A percentile compares a stretch with the other conserved stretches of the same genome.
Conservation (phyloP, 2,888 invertebrate genomes). For the Amorpha juglandis region DNA sequence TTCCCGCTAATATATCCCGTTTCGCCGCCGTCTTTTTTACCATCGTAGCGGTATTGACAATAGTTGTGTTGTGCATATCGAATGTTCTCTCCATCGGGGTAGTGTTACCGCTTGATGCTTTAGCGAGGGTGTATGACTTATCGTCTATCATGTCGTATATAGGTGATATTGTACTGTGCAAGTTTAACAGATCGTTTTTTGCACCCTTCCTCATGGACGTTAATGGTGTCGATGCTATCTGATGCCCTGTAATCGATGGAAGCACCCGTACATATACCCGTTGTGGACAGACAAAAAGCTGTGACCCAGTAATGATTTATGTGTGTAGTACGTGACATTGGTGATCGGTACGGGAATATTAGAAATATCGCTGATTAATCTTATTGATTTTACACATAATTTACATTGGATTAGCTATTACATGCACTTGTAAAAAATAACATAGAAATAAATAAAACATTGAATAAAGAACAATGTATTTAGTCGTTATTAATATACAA, state of each 20-base stretch:
- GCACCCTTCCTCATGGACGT: constrained; percentile 52
- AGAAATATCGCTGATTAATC: not conserved
- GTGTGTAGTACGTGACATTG: not conserved
- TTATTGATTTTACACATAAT: not conserved
- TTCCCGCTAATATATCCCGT: constrained; percentile 64
- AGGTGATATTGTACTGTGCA: constrained; percentile 75
- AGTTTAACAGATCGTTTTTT: constrained; percentile 60
- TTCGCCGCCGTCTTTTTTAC: constrained; percentile 61
- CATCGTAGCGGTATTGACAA: constrained; percentile 69
- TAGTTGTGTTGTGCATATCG: constrained; percentile 59
- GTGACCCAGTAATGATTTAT: not conserved
- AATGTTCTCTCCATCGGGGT: constrained; percentile 55
- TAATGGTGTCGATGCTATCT: constrained; percentile 75
- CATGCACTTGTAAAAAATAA: not conserved
- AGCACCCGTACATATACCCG: constrained; percentile 19
- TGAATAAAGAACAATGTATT: not conserved
- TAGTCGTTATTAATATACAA: not conserved
- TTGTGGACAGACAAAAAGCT: constrained; percentile 14
- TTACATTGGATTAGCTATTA: not conserved
- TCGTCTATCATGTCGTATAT: constrained; percentile 71
- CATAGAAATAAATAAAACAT: too few relatives aligned
- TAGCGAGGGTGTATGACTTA: constrained; percentile 64
- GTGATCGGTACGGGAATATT: not conserved
- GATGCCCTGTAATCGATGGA: constrained; percentile 54
- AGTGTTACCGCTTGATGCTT: constrained; percentile 45